Conservation (phyloP, 1,140 invertebrate genomes). For the Platyscapa corneri region DNA sequence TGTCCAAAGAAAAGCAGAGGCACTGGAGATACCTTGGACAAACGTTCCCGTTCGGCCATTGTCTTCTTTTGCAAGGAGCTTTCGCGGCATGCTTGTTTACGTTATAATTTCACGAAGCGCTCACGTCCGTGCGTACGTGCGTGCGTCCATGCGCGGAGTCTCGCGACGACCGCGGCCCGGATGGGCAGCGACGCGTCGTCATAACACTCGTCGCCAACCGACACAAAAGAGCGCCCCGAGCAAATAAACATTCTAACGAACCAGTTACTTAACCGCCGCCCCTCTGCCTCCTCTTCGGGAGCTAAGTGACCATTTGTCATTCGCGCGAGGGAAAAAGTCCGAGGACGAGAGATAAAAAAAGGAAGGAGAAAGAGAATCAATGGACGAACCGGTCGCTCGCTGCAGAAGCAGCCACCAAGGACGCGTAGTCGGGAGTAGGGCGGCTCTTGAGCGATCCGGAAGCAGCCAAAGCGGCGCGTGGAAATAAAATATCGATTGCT, state of each 20-base stretch:
- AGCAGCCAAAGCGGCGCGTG: neutral
- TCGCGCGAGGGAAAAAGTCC: conserved; percentile 4
- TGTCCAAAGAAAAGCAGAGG: neutral
- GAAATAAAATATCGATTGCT: conserved; percentile 39
- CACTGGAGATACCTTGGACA: neutral
- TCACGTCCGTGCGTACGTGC: neutral
- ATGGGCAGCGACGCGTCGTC: conserved; percentile 62
- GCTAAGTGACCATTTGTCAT: conserved; percentile 10
- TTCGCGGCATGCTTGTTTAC: conserved; percentile 6
- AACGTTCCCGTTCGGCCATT: neutral
- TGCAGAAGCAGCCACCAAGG: neutral
- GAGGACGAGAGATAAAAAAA: too few species aligned
- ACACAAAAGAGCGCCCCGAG: conserved; percentile 66
- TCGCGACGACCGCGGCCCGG: conserved; percentile 55
- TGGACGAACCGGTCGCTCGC: conserved; percentile 16
- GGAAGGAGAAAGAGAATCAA: neutral
- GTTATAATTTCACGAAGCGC: neutral
- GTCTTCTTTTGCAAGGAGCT: neutral
- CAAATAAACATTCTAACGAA: conserved; percentile 75
- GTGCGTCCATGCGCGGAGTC: neutral
- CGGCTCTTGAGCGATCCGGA: neutral
- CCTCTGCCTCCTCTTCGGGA: neutral
- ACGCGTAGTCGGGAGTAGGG: neutral
- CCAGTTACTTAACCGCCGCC: conserved; percentile 71
- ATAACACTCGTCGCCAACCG: conserved; percentile 67